Percentiles rank a stretch among this genome's conserved stretches.
These are phyloP conservation scores for Thelaira solivaga DNA, from an alignment of 2,888 invertebrate species.

Conservation along the genomic window DNA sequence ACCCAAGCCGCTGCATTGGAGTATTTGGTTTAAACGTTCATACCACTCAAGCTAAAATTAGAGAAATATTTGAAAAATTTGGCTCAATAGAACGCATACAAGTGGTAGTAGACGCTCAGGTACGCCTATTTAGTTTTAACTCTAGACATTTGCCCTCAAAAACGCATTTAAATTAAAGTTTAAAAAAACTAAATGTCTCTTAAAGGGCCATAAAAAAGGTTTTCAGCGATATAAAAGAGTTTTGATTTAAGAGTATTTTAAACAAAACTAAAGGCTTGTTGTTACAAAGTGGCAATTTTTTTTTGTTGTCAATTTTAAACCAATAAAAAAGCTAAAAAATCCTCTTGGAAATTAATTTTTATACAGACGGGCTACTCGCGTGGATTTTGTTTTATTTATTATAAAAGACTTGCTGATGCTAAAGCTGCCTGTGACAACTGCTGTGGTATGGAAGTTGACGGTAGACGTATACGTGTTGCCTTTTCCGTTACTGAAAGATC, in stretches of 20 bases:
- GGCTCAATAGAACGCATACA: conserved; percentile 95
- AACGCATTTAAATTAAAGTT: conserved; percentile 37
- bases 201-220: conserved; percentile 46
- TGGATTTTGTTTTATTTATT: conserved; percentile 98
- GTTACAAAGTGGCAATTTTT: conserved; percentile 53
- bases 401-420: conserved; percentile 90
- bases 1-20: conserved; percentile 92
- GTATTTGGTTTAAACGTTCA: conserved; percentile 95
- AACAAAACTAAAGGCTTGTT: conserved; percentile 73
- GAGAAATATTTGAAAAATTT: conserved; percentile 94
- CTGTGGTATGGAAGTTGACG: conserved; percentile 95
- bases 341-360: neutral
- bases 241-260: conserved; percentile 46
- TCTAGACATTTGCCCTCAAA: conserved; percentile 1
- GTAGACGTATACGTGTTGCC: conserved; percentile 94
- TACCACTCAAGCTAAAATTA: conserved; percentile 94
- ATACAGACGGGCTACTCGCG: conserved; percentile 91
- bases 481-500: conserved; percentile 97
- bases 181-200: conserved; percentile 34
- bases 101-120: conserved; percentile 95
- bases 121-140: conserved; percentile 60
- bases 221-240: conserved; percentile 62
- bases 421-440: conserved; percentile 95
- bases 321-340: too few species aligned
- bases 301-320: neutral